Evolutionary conservation across 2,113 vertebrate species (phyloP).

Genomic region (Spheniscus mendiculus): DNA sequence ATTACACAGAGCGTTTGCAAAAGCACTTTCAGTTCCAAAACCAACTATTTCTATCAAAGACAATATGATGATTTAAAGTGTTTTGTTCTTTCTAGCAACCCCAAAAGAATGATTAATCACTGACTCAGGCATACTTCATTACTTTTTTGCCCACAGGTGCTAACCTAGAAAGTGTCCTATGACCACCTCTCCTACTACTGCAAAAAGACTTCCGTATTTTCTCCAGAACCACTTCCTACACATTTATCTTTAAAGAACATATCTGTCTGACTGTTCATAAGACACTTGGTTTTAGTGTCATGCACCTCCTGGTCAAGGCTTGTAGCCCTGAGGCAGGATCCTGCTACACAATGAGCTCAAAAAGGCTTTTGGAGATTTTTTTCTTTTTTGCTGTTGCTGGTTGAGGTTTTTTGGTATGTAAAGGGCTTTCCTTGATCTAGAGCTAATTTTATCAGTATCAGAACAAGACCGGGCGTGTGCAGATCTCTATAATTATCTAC

Average conservation of each 20-base stretch:
- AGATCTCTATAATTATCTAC: not conserved
- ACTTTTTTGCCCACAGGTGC: not conserved
- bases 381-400: not conserved
- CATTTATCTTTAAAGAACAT: not conserved
- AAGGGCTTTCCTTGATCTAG: not conserved
- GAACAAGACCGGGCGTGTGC: not conserved
- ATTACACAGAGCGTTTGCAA: not conserved
- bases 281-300: not conserved
- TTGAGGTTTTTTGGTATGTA: not conserved
- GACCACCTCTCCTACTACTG: not conserved
- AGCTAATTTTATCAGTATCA: not conserved
- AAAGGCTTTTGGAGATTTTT: not conserved
- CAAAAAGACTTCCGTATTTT: not conserved
- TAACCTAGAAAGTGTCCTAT: constrained; percentile 2
- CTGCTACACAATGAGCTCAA: not conserved
- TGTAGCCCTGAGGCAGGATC: not conserved
- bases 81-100: constrained; percentile 32
- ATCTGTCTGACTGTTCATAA: not conserved
- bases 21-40: not conserved
- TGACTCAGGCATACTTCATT: not conserved
- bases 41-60: not conserved
- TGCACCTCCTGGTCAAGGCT: not conserved
- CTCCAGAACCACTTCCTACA: constrained; percentile 21
- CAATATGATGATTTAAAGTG: not conserved
- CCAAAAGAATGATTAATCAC: constrained; percentile 35